Evolutionary conservation across 2,888 invertebrate species (phyloP).

Genomic region (Nomada flava): DNA sequence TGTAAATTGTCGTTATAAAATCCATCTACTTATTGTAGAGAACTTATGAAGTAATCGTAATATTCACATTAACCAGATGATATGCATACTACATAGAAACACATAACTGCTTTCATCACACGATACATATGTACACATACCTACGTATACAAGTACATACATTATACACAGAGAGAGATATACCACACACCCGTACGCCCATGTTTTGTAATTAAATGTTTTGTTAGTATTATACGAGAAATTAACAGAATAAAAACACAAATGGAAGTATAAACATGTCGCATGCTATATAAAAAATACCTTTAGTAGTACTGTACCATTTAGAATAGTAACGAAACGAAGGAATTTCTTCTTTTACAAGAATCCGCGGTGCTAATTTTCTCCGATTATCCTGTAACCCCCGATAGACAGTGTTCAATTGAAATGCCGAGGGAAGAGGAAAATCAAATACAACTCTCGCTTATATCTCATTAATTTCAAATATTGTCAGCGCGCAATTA

Average conservation of each 20-base stretch:
- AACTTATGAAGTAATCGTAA: constrained; percentile 79
- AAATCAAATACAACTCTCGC: constrained; percentile 33
- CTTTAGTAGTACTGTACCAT: neutral
- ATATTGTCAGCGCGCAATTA: constrained; percentile 78
- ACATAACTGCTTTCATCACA: constrained; percentile 80
- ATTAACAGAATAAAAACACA: constrained; percentile 80
- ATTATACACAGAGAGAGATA: constrained; percentile 47
- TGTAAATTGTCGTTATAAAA: constrained; percentile 77
- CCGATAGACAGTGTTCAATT: constrained; percentile 19
- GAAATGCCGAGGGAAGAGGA: constrained; percentile 24
- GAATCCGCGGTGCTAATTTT: neutral
- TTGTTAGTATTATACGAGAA: constrained; percentile 82
- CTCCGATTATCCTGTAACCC: neutral
- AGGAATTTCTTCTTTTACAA: neutral
- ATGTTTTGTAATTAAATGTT: constrained; percentile 82
- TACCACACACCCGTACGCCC: constrained; percentile 71
- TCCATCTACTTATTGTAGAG: constrained; percentile 78
- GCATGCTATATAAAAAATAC: constrained; percentile 33
- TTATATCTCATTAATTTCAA: constrained; percentile 70
- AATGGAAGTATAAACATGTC: constrained; percentile 62
- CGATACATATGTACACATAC: constrained; percentile 58
- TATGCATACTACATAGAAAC: constrained; percentile 78
- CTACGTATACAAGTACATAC: constrained; percentile 54
- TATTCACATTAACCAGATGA: constrained; percentile 79
- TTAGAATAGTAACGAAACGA: neutral